Base-by-base conservation (phyloP, 2,797 vertebrate genomes). In the Austrolebias charrua region DNA sequence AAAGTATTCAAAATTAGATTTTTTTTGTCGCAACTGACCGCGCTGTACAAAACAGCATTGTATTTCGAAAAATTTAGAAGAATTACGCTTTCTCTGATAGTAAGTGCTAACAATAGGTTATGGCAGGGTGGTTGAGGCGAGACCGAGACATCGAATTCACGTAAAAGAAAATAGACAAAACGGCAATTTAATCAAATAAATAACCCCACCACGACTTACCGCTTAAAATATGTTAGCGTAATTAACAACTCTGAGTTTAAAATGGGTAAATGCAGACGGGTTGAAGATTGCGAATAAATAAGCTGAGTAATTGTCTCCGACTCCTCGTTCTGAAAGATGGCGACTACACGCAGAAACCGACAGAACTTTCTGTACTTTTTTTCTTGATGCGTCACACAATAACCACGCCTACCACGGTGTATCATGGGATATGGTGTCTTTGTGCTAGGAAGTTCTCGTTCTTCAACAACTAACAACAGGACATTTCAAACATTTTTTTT, bases 241-340 rank as follows among this genome's bases (percentile, higher is more conserved):
- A 0, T 40, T 16, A 16, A 52, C 16, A 43, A 9, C 5, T 31
- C 4, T 0, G 8, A 4, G 0, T 24, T 13, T 43, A 8, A 20
- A 1, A 0, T 18, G n/a, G 15, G 33, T 6, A 0, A 19, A 13
- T 40, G 2, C 14, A 2, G 1, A 0, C 1, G 48, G 0, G n/a
- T 9, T 28, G 0, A 42, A 45, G 40, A 46, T 15, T 56, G 14
- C 9, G 6, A 64, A 60, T 65, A 74, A 78, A 66, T 53, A 63
- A 63, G 59, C 4, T 6, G 0, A 1, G 31, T 42, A 60, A 60
- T 16, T 2, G 13, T 0, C 4, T 44, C 15, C 1, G 4, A 20
- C 4, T 16, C 0, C 0, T 53, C 6, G 52, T 59, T 40, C 54
- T 68, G 75, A 76, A 90, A 91, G 61, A 91, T 91, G 90, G 88